A percentile compares a stretch with the other conserved stretches of the same genome.
Evolutionary conservation across 1,140 invertebrate genomes (phyloP).

Genomic region (Zaprionus ghesquierei): DNA sequence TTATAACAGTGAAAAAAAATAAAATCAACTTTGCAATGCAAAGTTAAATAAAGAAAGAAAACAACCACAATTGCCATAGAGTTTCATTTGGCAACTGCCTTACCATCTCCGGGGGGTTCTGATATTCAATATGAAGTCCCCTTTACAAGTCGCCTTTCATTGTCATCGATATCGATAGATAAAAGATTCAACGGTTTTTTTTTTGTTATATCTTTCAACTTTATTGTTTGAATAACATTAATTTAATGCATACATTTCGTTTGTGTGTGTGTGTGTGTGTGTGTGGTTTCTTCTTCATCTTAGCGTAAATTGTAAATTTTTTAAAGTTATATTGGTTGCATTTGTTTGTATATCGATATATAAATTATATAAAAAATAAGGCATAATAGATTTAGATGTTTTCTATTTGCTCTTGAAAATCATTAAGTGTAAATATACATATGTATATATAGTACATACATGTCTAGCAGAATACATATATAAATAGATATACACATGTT

Average conservation of each 20-base stretch:
- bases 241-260: conserved; percentile 24
- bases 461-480: neutral
- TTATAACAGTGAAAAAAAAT: conserved; percentile 36
- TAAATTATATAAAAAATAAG: conserved; percentile 37
- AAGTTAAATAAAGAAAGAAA: conserved; percentile 30
- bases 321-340: conserved; percentile 24
- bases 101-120: too few relatives aligned
- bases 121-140: too few relatives aligned
- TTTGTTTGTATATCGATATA: conserved; percentile 21
- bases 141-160: too few relatives aligned
- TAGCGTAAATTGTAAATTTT: conserved; percentile 22
- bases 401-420: neutral
- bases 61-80: neutral
- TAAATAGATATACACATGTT: conserved; percentile 6
- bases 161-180: neutral
- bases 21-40: conserved; percentile 48
- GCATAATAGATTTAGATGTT: conserved; percentile 6
- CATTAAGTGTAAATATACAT: conserved; percentile 6
- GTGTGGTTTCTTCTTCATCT: neutral
- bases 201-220: conserved; percentile 11
- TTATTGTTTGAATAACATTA: conserved; percentile 33
- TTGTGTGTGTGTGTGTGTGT: conserved; percentile 1
- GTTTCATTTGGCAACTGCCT: neutral
- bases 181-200: neutral
- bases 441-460: neutral